Evolutionary conservation across 2,797 vertebrate genomes (phyloP).

Genomic region (Acrossocheilus fasciatus): DNA sequence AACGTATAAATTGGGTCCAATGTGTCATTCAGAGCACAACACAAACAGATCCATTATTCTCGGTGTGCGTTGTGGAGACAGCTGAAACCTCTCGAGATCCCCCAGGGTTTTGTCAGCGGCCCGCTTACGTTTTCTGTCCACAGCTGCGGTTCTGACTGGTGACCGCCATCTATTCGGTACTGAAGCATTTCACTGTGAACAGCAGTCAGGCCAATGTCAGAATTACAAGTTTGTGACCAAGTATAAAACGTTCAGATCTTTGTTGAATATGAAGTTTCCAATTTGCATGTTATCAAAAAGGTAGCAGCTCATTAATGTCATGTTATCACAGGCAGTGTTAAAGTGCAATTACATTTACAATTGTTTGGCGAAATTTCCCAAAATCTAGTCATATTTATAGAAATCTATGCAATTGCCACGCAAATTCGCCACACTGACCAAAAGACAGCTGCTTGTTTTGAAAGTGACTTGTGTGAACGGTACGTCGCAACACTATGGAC

Average conservation of each 20-base stretch:
- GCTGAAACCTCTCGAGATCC: conserved; percentile 40
- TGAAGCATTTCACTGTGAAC: background rate
- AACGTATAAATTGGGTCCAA: background rate
- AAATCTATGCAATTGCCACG: background rate
- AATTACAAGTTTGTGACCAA: background rate
- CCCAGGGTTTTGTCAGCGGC: conserved; percentile 12
- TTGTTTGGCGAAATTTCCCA: background rate
- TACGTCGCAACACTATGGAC: background rate
- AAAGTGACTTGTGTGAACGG: background rate
- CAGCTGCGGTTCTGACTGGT: conserved; percentile 35
- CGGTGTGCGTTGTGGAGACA: conserved; percentile 8
- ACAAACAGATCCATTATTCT: conserved; percentile 54
- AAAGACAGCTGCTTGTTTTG: background rate
- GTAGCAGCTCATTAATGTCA: background rate
- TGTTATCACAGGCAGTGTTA: too few species aligned
- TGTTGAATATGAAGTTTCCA: background rate
- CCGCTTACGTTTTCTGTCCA: background rate
- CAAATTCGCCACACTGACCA: background rate
- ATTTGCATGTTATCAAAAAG: background rate
- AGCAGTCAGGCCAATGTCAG: too few species aligned
- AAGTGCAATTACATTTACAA: background rate
- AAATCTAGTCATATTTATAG: background rate
- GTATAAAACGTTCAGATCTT: background rate
- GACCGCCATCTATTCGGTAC: background rate
- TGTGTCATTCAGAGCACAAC: conserved; percentile 33